These are phyloP conservation scores for Lordiphosa mommai DNA, from an alignment of 1,140 invertebrate genomes.

Conservation along the genomic window DNA sequence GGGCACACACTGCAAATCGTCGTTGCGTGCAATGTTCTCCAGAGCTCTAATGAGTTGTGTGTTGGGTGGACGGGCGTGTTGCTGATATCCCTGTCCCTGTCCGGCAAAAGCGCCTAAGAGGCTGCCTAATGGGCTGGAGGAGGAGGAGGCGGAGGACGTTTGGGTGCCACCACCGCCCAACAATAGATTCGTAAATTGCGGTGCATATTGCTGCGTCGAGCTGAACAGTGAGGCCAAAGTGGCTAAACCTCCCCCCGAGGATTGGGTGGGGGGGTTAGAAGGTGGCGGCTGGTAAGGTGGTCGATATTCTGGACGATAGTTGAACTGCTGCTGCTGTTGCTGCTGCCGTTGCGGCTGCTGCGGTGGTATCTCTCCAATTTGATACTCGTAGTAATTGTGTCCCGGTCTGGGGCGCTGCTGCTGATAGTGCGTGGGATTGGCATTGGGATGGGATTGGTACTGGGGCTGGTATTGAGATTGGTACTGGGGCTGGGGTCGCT, in stretches of 20 bases:
- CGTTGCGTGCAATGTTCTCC: conserved; percentile 86
- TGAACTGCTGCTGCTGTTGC: conserved; percentile 52
- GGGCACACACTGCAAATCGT: conserved; percentile 88
- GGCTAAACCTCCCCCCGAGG: conserved; percentile 44
- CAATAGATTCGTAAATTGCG: conserved; percentile 73
- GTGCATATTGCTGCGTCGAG: conserved; percentile 69
- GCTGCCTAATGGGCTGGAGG: conserved; percentile 55
- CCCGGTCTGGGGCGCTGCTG: conserved; percentile 41
- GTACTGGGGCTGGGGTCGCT: conserved; percentile 41
- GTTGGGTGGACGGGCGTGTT: conserved; percentile 51
- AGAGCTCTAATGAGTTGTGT: conserved; percentile 82
- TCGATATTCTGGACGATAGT: conserved; percentile 55
- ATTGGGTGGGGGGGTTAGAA: conserved; percentile 4
- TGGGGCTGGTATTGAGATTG: conserved; percentile 14
- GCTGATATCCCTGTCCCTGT: conserved; percentile 21
- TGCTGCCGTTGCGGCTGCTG: conserved; percentile 31
- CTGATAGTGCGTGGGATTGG: conserved; percentile 31
- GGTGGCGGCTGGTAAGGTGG: conserved; percentile 34
- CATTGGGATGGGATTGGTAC: conserved; percentile 2
- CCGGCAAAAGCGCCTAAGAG: conserved; percentile 59
- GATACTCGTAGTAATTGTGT: conserved; percentile 77
- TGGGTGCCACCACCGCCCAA: conserved; percentile 51
- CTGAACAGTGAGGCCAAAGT: conserved; percentile 63
- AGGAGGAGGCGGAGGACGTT: conserved; percentile 37
- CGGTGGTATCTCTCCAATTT: conserved; percentile 71